Evolutionary conservation across 1,140 invertebrate species (phyloP).

Genomic region (Maconellicoccus hirsutus): DNA sequence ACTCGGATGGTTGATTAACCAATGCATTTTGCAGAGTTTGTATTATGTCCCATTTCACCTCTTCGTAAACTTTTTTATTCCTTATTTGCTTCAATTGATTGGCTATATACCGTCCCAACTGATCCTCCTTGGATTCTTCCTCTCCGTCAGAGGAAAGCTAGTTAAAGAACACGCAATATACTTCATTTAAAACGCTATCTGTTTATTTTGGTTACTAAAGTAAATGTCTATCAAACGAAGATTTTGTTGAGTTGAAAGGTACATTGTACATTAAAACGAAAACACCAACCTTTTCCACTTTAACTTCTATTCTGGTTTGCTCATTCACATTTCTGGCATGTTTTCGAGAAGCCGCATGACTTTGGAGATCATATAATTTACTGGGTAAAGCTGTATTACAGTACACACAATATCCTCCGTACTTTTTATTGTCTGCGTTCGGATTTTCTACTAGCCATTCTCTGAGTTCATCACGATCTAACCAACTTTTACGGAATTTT

Average conservation of each 20-base stretch:
- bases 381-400: not conserved
- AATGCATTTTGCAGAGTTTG: not conserved
- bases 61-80: constrained; percentile 12
- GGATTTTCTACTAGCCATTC: constrained; percentile 14
- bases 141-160: not conserved
- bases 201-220: not conserved
- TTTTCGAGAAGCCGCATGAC: not conserved
- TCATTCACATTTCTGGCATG: not conserved
- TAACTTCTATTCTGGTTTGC: not conserved
- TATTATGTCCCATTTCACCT: constrained; percentile 10
- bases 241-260: not conserved
- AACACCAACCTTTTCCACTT: not conserved
- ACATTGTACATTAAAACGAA: not conserved
- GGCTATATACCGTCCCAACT: not conserved
- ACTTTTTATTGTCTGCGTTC: not conserved
- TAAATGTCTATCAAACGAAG: not conserved
- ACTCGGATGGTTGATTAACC: not conserved
- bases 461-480: constrained; percentile 12
- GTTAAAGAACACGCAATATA: not conserved
- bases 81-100: constrained; percentile 1
- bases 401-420: not conserved
- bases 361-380: constrained; percentile 11
- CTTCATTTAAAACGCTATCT: not conserved
- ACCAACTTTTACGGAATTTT: constrained; percentile 14
- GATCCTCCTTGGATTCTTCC: not conserved